Base-by-base conservation (phyloP, 2,888 invertebrate genomes). In the Uloborus plumipes region DNA sequence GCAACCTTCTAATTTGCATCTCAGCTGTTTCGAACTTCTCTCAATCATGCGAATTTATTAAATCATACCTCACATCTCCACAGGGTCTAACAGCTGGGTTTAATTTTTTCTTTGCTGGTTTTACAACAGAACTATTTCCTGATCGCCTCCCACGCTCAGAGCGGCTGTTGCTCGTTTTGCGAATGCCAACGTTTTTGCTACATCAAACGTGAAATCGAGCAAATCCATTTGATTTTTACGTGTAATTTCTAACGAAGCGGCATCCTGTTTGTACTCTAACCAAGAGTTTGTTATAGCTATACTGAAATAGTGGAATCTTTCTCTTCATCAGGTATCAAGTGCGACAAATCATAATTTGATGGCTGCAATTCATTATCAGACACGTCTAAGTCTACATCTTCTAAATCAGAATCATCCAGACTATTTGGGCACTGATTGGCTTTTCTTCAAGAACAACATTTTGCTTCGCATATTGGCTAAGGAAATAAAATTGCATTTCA, bases 401-500 rank as follows among this genome's bases (percentile, higher is more conserved):
- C 15, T 58, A 22, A 58, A n/a, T 13, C 58, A 15, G 15, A 18
- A 58, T 58, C 18, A n/a, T n/a, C 20, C 20, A n/a, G 7, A 58
- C 13, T 58, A 58, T n/a, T n/a, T n/a, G n/a, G 20, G 13, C 15
- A 58, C n/a, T 58, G 11, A 18, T 2, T 1, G n/a, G 58, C 58
- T 58, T 58, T n/a, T 2, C 58, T 18, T 58, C 58, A n/a, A 58
- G 18, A 2, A 58, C 20, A 58, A n/a, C 18, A 1, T 58, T 58
- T 58, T 15, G n/a, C 58, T n/a, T 58, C 18, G 15, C 18, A 58
- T 58, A n/a, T 13, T 15, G 1, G 2, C 13, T 11, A 58, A 58
- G n/a, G 6, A n/a, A n/a, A 62, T 26, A 26, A 62, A 26, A 62
- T 31, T 26, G 15, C 22, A 62, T 62, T 62, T 62, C 62, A 62